phyloP scores from a whole-genome alignment of 1,140 invertebrate species.

The Leptinotarsa lineolata region DNA sequence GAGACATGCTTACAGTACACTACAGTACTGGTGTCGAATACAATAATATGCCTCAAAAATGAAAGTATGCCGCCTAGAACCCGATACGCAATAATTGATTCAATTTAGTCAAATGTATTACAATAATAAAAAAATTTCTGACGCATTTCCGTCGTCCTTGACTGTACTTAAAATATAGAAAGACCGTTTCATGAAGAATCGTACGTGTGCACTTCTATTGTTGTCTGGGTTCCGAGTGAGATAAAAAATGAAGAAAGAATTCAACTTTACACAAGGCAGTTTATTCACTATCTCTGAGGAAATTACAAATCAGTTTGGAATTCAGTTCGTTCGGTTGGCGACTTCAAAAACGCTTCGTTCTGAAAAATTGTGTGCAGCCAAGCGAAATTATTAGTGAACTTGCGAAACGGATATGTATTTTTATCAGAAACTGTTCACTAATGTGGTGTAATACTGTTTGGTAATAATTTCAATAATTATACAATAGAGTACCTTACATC shows the following conservation, averaged over 20 bases:
- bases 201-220: conserved; percentile 1
- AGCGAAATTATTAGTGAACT: conserved; percentile 10
- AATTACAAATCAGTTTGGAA: conserved; percentile 13
- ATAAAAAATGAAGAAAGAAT: not conserved
- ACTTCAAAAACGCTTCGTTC: conserved; percentile 14
- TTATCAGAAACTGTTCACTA: not conserved
- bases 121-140: not conserved
- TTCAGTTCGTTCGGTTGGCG: not conserved
- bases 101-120: not conserved
- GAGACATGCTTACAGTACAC: too few species aligned
- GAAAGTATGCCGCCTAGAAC: too few species aligned
- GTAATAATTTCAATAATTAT: too few species aligned
- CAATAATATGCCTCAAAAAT: too few species aligned
- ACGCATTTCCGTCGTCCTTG: conserved; percentile 1
- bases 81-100: too few species aligned
- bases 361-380: conserved; percentile 9
- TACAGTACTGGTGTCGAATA: too few species aligned
- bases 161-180: not conserved
- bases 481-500: too few species aligned
- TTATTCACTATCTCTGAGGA: not conserved
- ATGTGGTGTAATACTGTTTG: not conserved
- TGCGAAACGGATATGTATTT: not conserved
- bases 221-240: not conserved
- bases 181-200: not conserved
- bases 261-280: conserved; percentile 6